Conservation (phyloP, 2,113 vertebrate genomes). For the Tragelaphus scriptus region DNA sequence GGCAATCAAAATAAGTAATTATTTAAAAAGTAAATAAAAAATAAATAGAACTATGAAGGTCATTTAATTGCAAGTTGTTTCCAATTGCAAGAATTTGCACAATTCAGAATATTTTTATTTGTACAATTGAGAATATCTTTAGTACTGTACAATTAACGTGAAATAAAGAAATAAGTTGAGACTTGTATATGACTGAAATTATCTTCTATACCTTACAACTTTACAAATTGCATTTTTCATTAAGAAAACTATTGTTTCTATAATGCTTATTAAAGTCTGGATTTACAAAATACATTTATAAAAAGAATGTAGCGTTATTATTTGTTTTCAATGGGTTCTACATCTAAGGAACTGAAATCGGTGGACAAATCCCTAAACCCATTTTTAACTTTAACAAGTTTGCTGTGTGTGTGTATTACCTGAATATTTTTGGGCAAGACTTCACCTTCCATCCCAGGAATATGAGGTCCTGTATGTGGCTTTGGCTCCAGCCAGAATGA, state of each 20-base stretch:
- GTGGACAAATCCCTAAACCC: background rate
- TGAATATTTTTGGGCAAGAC: constrained; percentile 99
- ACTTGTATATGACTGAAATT: background rate
- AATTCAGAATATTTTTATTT: background rate
- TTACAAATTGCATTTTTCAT: background rate
- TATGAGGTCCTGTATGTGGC: constrained; percentile 89
- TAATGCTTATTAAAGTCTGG: background rate
- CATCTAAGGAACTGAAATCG: background rate
- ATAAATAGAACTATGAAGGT: background rate
- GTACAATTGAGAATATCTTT: background rate
- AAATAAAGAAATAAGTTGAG: background rate
- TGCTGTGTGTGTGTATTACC: constrained; percentile 77
- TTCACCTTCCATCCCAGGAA: constrained; percentile 98
- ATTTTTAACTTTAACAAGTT: constrained; percentile 7
- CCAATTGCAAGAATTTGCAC: background rate
- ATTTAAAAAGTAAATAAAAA: background rate
- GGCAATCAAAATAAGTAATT: background rate
- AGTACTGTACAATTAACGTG: background rate
- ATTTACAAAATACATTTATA: constrained; percentile 20
- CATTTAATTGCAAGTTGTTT: background rate
- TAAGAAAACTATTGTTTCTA: background rate
- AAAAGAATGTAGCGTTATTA: background rate
- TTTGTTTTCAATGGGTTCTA: background rate
- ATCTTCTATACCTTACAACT: background rate
- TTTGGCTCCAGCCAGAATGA: constrained; percentile 99